Conservation (phyloP, 1,140 invertebrate species). For the Bombus superbus region DNA sequence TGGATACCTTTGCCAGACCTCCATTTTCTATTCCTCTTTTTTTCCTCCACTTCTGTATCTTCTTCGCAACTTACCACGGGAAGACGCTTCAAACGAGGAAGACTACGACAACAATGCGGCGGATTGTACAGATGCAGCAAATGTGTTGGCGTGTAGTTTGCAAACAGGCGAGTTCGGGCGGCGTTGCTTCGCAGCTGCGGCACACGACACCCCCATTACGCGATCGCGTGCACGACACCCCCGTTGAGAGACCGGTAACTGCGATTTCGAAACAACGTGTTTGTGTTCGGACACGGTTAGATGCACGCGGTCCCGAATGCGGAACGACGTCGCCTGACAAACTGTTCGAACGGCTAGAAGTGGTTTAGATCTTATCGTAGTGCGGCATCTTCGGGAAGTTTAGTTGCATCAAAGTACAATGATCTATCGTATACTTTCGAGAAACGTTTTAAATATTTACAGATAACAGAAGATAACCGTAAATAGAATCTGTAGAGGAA, state of each 20-base stretch:
- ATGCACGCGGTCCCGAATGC: slow-evolving; percentile 26
- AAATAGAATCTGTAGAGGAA: neutral
- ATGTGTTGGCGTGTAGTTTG: slow-evolving; percentile 36
- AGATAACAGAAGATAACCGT: too few species aligned
- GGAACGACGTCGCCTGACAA: slow-evolving; percentile 21
- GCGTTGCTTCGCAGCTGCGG: slow-evolving; percentile 26
- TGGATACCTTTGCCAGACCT: too few species aligned
- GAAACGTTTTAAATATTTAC: neutral
- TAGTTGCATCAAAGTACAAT: neutral
- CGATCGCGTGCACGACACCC: slow-evolving; percentile 28
- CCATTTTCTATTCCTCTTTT: neutral
- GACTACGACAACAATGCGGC: neutral
- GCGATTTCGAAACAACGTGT: slow-evolving; percentile 17
- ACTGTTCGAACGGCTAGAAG: slow-evolving; percentile 3
- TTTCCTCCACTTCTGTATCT: neutral
- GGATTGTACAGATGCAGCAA: slow-evolving; percentile 22
- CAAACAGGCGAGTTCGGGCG: neutral
- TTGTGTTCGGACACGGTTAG: neutral
- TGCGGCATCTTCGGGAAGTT: neutral
- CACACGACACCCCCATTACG: slow-evolving; percentile 45
- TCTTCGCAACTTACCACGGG: neutral
- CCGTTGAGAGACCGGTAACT: slow-evolving; percentile 17
- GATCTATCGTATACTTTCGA: neutral
- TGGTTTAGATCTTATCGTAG: neutral
- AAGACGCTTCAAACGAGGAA: neutral